Evolutionary conservation across 1,140 invertebrate genomes (phyloP), one percentile per base, ranked within the genome.

Genomic region (Ooceraea biroi): DNA sequence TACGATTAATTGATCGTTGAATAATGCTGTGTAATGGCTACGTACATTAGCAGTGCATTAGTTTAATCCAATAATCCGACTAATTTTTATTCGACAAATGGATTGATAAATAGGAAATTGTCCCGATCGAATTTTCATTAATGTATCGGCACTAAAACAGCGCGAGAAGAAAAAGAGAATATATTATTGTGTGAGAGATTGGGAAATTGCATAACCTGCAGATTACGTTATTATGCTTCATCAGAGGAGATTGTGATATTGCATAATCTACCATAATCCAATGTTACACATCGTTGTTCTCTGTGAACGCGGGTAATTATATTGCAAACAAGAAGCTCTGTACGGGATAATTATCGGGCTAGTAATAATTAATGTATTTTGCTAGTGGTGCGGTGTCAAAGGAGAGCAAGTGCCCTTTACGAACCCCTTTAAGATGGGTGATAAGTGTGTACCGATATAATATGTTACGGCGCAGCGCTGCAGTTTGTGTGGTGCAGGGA

Each of bases 331-430:
- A 80, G 36, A 57, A 46, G 7, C 50, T 78, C 48, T 44, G 10
- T 11, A 12, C 19, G 65, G 36, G 17, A 57, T 80, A 80, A 80
- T 80, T 80, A 80, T 80, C 36, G 22, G 50, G 55, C 0, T 69
- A 69, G 36, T 57, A 69, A 80, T 80, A 80, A 80, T 80, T 69
- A 57, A 80, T 69, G n/a, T 25, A 44, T 57, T 80, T 69, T 46
- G 7, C 36, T 30, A 7, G 11, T 10, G 3, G 22, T 22, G 36
- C 76, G n/a, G 19, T 22, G 17, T 69, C 76, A 44, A 69, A 80
- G 50, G 19, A 11, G 46, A 80, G 52, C 74, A 1, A 69, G 12
- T 80, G 76, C 63, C 76, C 63, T 78, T 78, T 68, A 78, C 30
- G 50, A 77, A n/a, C n/a, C 22, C 74, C 30, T 68, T 57, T 80